These are phyloP conservation scores for Castor canadensis DNA, from an alignment of 2,113 vertebrate species.

Conservation along the genomic window DNA sequence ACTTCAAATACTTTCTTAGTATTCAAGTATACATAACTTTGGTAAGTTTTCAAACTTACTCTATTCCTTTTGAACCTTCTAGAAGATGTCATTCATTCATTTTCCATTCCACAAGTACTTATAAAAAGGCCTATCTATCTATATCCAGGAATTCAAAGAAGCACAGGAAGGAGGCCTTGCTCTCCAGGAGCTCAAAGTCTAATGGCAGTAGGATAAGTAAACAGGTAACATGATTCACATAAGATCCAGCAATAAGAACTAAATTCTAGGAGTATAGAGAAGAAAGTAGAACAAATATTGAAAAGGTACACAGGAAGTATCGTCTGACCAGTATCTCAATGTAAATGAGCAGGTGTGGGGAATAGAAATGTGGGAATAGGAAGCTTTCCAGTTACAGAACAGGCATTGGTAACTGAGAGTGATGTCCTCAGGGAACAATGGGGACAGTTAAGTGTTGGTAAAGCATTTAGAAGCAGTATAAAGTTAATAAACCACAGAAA, in stretches of 20 bases:
- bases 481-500: background rate
- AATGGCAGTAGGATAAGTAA: background rate
- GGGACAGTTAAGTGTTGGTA: background rate
- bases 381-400: background rate
- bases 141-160: background rate
- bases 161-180: background rate
- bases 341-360: background rate
- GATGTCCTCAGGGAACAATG: background rate
- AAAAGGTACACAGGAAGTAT: background rate
- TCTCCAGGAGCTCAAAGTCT: background rate
- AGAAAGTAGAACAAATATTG: background rate
- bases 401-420: background rate
- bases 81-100: background rate
- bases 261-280: background rate
- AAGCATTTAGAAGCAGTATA: background rate
- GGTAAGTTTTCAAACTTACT: background rate
- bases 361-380: background rate
- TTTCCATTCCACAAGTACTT: background rate
- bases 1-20: background rate
- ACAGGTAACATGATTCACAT: background rate
- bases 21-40: background rate
- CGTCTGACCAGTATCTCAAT: background rate
- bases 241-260: background rate
- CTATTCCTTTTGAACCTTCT: background rate
- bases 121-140: background rate